phyloP scores from a whole-genome alignment of 23 tunicate species.

The Corella eumyota region DNA sequence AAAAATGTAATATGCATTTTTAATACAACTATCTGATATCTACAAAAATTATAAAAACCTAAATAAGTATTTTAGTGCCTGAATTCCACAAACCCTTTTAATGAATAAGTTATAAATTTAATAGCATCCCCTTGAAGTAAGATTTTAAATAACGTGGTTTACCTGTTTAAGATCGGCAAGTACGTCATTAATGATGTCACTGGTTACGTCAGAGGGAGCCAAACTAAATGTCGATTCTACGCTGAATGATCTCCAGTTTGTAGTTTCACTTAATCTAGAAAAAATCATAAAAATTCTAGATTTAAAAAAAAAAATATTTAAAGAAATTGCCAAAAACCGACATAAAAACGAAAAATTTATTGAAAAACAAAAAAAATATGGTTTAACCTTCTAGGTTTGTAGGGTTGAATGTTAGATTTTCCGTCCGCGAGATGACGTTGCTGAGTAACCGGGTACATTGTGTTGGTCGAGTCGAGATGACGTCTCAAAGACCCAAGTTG shows the following conservation, averaged over 20 bases:
- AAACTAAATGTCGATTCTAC: conserved; percentile 24
- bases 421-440: conserved; percentile 15
- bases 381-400: conserved; percentile 14
- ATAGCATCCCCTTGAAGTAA: too few relatives aligned
- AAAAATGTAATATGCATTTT: too few relatives aligned
- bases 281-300: not conserved
- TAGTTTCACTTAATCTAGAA: conserved; percentile 19
- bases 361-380: too few relatives aligned
- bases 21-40: too few relatives aligned
- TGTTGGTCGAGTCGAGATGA: conserved; percentile 12
- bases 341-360: too few relatives aligned
- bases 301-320: not conserved
- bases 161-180: conserved; percentile 87
- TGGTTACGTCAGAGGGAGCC: conserved; percentile 27
- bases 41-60: too few relatives aligned
- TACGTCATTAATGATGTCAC: conserved; percentile 71
- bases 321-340: too few relatives aligned
- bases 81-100: too few relatives aligned
- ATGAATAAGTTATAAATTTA: too few relatives aligned
- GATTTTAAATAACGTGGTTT: not conserved
- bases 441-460: conserved; percentile 5
- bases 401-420: conserved; percentile 3
- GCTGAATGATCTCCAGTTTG: conserved; percentile 47
- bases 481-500: too few relatives aligned
- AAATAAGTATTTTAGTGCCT: too few relatives aligned